Conservation (phyloP, 2,888 invertebrate genomes). For the Monopis laevigella region DNA sequence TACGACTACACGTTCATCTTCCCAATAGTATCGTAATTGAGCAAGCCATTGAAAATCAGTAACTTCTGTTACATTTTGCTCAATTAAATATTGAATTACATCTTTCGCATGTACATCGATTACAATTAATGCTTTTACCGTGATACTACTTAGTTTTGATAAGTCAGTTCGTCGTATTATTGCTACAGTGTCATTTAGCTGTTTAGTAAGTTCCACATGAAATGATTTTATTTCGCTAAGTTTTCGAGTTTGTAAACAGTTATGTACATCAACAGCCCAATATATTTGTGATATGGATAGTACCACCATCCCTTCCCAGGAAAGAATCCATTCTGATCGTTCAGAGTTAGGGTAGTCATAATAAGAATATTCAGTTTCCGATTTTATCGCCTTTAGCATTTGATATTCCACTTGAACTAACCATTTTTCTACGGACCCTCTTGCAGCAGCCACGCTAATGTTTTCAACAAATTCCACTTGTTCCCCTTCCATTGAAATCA, state of each 20-base stretch:
- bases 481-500: conserved; percentile 83
- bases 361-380: conserved; percentile 73
- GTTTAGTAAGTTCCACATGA: conserved; percentile 61
- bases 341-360: conserved; percentile 67
- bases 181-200: conserved; percentile 78
- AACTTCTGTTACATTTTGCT: conserved; percentile 72
- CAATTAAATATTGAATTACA: conserved; percentile 73
- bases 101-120: conserved; percentile 89
- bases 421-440: conserved; percentile 90
- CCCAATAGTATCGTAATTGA: conserved; percentile 84
- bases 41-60: conserved; percentile 88
- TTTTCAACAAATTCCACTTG: conserved; percentile 69
- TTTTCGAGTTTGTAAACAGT: conserved; percentile 69
- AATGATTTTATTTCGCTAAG: conserved; percentile 65
- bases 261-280: conserved; percentile 84
- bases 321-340: conserved; percentile 75
- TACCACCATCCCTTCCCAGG: conserved; percentile 87
- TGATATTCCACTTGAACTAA: conserved; percentile 82
- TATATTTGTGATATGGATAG: conserved; percentile 82
- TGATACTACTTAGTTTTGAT: conserved; percentile 76
- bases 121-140: conserved; percentile 83
- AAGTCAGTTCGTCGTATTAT: conserved; percentile 76
- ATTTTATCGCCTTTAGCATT: conserved; percentile 78
- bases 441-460: conserved; percentile 75
- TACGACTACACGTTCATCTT: conserved; percentile 72